These are phyloP conservation scores for Amblyraja radiata DNA, from an alignment of 2,797 vertebrate species.

Conservation along the genomic window DNA sequence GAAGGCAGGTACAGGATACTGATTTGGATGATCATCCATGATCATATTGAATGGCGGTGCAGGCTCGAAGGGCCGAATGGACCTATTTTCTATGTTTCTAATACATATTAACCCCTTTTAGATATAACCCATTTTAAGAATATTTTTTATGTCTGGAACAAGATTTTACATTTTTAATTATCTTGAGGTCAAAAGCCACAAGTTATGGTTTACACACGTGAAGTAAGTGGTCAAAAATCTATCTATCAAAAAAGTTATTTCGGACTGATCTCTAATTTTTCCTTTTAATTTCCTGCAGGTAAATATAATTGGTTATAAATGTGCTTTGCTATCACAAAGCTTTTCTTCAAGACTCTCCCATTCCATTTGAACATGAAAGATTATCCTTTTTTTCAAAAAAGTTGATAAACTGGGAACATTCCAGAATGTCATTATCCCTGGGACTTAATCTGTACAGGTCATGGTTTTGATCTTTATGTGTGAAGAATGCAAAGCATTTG, in stretches of 20 bases:
- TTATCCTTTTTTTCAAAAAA: neutral
- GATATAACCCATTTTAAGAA: neutral
- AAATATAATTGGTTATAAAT: neutral
- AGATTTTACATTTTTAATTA: neutral
- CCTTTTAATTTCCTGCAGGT: neutral
- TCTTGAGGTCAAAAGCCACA: neutral
- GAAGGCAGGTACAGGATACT: too few relatives aligned
- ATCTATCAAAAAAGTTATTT: neutral
- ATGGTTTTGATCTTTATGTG: slow-evolving; percentile 50
- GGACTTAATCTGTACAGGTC: neutral
- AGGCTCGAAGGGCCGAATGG: too few relatives aligned
- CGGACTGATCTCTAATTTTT: neutral
- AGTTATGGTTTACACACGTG: neutral
- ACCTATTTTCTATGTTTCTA: too few relatives aligned
- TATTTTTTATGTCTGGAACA: neutral
- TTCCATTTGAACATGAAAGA: neutral
- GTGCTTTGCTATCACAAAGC: neutral
- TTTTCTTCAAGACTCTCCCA: neutral
- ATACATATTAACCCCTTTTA: neutral
- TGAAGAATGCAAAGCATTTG: slow-evolving; percentile 61
- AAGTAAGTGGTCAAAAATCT: neutral
- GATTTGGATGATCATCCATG: too few relatives aligned
- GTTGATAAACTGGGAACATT: slow-evolving; percentile 3
- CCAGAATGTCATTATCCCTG: neutral
- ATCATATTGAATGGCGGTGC: too few relatives aligned